phyloP scores from a whole-genome alignment of 2,888 invertebrate genomes.

The Drosophila antonietae region DNA sequence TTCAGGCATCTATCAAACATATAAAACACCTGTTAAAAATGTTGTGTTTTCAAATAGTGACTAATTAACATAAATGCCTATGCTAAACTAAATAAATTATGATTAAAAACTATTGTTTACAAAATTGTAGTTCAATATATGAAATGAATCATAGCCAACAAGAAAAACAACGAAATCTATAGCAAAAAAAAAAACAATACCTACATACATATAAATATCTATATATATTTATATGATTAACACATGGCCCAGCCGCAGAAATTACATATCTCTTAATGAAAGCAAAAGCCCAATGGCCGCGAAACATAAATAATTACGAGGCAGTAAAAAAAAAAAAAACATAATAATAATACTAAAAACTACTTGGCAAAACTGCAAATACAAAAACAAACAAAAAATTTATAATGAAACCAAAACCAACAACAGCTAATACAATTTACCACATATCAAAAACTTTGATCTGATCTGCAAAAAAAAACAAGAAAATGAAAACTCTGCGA shows the following conservation, averaged over 20 bases:
- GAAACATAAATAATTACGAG: conserved; percentile 59
- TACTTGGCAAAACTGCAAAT: conserved; percentile 55
- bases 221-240: conserved; percentile 35
- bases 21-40: background rate
- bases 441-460: conserved; percentile 18
- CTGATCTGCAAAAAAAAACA: conserved; percentile 7
- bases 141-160: conserved; percentile 27
- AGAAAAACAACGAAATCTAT: conserved; percentile 2
- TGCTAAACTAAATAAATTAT: background rate
- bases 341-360: conserved; percentile 17
- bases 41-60: background rate
- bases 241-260: conserved; percentile 64
- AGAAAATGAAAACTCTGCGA: conserved; percentile 60
- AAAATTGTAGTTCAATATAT: background rate
- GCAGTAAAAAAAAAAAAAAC: conserved; percentile 43
- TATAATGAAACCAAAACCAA: conserved; percentile 7
- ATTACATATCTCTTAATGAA: conserved; percentile 53
- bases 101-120: conserved; percentile 11
- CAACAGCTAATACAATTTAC: conserved; percentile 14
- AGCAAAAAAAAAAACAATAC: background rate
- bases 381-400: conserved; percentile 21
- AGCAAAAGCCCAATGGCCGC: conserved; percentile 31
- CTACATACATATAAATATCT: background rate
- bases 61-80: background rate
- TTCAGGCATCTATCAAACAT: background rate